Evolutionary conservation across 2,113 vertebrate species (phyloP), one percentile per base, ranked within the genome.

Genomic region (Climacteris rufus): DNA sequence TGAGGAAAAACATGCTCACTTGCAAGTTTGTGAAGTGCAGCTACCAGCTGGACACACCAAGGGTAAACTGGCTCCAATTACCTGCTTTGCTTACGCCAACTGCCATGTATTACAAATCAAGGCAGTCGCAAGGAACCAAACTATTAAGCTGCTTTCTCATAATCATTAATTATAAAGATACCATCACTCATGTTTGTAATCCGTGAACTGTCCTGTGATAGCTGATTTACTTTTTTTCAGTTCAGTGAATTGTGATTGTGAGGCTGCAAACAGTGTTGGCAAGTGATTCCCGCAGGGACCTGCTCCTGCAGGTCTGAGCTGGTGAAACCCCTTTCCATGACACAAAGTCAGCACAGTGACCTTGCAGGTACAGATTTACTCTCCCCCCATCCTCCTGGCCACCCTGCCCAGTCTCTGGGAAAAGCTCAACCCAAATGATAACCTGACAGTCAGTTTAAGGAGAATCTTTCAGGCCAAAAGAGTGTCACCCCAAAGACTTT

Each of bases 101-200:
- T 83, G 65, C 61, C 24, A 15, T 70, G 42, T 78, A 81, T 84
- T 93, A 74, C 86, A 89, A 94, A 94, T 94, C 80, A 95, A 95
- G 50, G 45, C 79, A 85, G 57, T 56, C 83, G 80, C 59, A 78
- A 94, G 90, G 83, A 95, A 93, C 81, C n/a, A 69, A 85, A 72
- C 87, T 89, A 91, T 91, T 94, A 94, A 93, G 57, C 81, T 78
- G 47, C 85, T 93, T 72, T 91, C 68, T 92, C 81, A 44, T 80
- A 94, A 88, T 91, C 65, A 63, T 96, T 96, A 96, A 90, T 94
- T 89, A 93, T 63, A 92, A 95, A 93, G 89, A 95, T 96, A 83
- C 47, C 61, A 95, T 96, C 91, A 77, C 53, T 96, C 78, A 65
- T 61, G 24, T 93, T 93, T 94, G 61, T 88, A 84, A 91, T 90